phyloP scores from a whole-genome alignment of 2,888 invertebrate genomes.

The Lissonota sp. region DNA sequence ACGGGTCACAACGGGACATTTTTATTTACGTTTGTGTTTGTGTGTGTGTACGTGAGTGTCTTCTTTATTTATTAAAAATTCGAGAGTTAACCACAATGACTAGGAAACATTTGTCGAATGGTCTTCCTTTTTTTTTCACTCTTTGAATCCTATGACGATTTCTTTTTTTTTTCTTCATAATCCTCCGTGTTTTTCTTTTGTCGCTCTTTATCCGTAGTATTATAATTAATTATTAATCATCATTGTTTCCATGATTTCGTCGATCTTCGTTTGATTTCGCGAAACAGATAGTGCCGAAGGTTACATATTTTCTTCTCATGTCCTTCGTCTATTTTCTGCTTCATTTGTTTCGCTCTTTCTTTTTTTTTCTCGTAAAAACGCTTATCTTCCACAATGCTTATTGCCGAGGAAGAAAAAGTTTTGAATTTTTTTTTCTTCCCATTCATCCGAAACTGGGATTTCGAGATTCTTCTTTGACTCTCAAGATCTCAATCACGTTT shows the following conservation, averaged over 20 bases:
- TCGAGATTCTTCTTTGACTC: neutral
- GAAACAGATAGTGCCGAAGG: slow-evolving; percentile 33
- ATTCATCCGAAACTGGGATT: slow-evolving; percentile 6
- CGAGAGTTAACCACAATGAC: slow-evolving; percentile 49
- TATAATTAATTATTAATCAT: slow-evolving; percentile 2
- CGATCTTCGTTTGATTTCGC: slow-evolving; percentile 31
- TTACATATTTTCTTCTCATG: slow-evolving; percentile 3
- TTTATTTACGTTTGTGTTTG: slow-evolving; percentile 53
- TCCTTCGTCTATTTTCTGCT: neutral
- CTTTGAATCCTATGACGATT: neutral
- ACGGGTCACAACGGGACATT: slow-evolving; percentile 27
- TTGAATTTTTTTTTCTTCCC: slow-evolving; percentile 9
- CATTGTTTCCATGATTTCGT: slow-evolving; percentile 7
- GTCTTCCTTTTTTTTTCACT: slow-evolving; percentile 21
- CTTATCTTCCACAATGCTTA: slow-evolving; percentile 39
- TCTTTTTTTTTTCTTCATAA: slow-evolving; percentile 21
- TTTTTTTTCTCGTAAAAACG: slow-evolving; percentile 36
- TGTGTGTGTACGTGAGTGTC: slow-evolving; percentile 61
- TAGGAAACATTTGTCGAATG: slow-evolving; percentile 50
- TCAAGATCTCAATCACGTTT: no score
- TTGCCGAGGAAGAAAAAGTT: slow-evolving; percentile 6
- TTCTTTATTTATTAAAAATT: slow-evolving; percentile 39
- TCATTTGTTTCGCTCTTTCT: neutral
- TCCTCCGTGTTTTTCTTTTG: slow-evolving; percentile 12
- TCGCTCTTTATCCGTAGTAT: slow-evolving; percentile 8